Evolutionary conservation across 2,797 vertebrate species (phyloP).

Genomic region (Botia kubotai): DNA sequence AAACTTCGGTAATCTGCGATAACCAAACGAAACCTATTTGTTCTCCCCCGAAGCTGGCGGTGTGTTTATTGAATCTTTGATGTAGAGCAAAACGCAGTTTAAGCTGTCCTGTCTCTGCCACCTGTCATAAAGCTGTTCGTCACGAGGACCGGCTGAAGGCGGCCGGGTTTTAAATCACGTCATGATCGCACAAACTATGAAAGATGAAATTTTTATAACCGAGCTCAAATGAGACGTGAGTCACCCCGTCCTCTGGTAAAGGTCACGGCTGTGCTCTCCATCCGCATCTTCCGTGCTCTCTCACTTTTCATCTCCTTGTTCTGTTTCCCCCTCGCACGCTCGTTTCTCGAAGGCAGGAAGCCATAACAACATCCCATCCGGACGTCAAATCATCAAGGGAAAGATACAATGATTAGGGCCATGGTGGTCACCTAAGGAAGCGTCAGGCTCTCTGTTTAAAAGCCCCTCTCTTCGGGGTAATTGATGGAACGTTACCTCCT

Average conservation of each 20-base stretch:
- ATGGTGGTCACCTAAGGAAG: constrained; percentile 4
- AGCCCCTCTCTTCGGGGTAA: constrained; percentile 30
- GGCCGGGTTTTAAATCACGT: constrained; percentile 21
- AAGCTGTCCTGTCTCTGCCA: not conserved
- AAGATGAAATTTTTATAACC: constrained; percentile 23
- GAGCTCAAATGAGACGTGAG: not conserved
- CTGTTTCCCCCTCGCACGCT: not conserved
- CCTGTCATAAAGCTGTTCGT: constrained; percentile 8
- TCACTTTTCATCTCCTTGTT: not conserved
- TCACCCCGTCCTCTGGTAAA: not conserved
- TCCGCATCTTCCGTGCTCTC: not conserved
- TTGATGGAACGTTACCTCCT: constrained; percentile 29
- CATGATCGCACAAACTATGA: constrained; percentile 33
- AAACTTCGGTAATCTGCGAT: constrained; percentile 21
- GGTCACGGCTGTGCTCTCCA: not conserved
- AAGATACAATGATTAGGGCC: constrained; percentile 31
- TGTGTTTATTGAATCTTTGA: constrained; percentile 17
- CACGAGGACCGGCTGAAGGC: constrained; percentile 8
- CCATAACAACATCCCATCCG: constrained; percentile 19
- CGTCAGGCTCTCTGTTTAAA: constrained; percentile 17
- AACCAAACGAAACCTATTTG: constrained; percentile 20
- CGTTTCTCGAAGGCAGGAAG: constrained; percentile 1
- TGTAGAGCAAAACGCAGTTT: constrained; percentile 6
- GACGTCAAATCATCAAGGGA: constrained; percentile 35
- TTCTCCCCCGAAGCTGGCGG: not conserved